A percentile compares a stretch with the other conserved stretches of the same genome.
These are phyloP conservation scores for Rhinogobius similis DNA, from an alignment of 2,113 vertebrate genomes.

Conservation along the genomic window DNA sequence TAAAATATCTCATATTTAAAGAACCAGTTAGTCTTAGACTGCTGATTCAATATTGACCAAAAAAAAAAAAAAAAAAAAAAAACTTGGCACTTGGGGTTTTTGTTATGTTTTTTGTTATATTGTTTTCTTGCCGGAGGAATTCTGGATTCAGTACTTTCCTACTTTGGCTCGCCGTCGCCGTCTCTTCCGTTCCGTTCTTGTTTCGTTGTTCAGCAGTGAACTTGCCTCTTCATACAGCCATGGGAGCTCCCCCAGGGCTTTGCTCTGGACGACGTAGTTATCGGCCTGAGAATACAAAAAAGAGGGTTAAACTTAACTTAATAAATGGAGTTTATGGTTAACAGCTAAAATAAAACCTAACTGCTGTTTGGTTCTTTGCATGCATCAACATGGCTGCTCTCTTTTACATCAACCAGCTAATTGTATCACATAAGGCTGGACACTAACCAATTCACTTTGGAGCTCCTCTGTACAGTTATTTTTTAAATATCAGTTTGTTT, in stretches of 20 bases:
- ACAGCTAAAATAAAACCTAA: neutral
- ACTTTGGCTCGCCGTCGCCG: slow-evolving; percentile 3
- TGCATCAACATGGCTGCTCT: neutral
- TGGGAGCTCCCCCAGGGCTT: slow-evolving; percentile 58
- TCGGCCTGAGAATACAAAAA: slow-evolving; percentile 31
- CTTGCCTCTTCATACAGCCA: slow-evolving; percentile 46
- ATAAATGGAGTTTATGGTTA: neutral
- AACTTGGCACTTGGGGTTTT: too few species aligned
- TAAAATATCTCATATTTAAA: neutral
- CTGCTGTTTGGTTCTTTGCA: neutral
- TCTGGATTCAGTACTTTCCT: neutral
- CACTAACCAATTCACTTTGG: too few species aligned
- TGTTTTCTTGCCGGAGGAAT: neutral
- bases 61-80: too few species aligned
- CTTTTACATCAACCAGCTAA: neutral
- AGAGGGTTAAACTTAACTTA: neutral
- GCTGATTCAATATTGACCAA: slow-evolving; percentile 5
- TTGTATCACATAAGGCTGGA: too few species aligned
- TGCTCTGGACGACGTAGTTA: slow-evolving; percentile 35
- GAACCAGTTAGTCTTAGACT: neutral
- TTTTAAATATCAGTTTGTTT: too few species aligned
- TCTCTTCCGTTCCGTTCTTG: too few species aligned
- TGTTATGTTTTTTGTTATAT: neutral
- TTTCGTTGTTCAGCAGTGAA: neutral
- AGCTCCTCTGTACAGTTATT: too few species aligned